phyloP scores from a whole-genome alignment of 2,888 invertebrate genomes.

The Unio pictorum region DNA sequence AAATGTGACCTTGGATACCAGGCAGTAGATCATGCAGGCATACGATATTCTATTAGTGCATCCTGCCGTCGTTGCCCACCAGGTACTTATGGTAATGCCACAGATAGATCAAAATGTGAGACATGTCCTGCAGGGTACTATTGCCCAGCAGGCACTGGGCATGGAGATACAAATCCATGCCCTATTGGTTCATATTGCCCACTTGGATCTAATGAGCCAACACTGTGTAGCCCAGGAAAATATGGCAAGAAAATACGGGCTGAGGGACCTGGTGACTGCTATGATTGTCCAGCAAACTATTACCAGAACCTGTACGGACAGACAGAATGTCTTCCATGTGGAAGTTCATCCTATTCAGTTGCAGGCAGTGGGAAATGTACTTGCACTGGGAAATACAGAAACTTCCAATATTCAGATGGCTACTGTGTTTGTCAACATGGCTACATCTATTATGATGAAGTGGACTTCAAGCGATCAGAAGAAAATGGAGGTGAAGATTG shows the following conservation, averaged over 20 bases:
- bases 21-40: conserved; percentile 54
- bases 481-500: conserved; percentile 57
- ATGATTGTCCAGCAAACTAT: conserved; percentile 48
- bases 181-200: conserved; percentile 62
- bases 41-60: conserved; percentile 41
- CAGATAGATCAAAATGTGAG: conserved; percentile 53
- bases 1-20: conserved; percentile 62
- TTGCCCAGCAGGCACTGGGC: conserved; percentile 63
- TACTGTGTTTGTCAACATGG: conserved; percentile 60
- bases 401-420: conserved; percentile 59
- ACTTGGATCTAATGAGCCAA: conserved; percentile 40
- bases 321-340: conserved; percentile 60
- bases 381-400: conserved; percentile 61
- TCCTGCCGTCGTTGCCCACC: conserved; percentile 64
- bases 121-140: conserved; percentile 67
- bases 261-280: conserved; percentile 47
- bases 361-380: conserved; percentile 51
- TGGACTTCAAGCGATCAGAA: conserved; percentile 31
- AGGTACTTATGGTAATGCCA: conserved; percentile 65
- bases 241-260: conserved; percentile 50
- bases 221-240: conserved; percentile 58
- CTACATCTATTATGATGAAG: conserved; percentile 63
- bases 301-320: conserved; percentile 55
- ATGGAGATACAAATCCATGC: conserved; percentile 56
- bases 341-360: conserved; percentile 50